Evolutionary conservation across 2,797 vertebrate genomes (phyloP), one percentile per base, ranked within the genome.

Genomic region (Eidolon dupreanum): DNA sequence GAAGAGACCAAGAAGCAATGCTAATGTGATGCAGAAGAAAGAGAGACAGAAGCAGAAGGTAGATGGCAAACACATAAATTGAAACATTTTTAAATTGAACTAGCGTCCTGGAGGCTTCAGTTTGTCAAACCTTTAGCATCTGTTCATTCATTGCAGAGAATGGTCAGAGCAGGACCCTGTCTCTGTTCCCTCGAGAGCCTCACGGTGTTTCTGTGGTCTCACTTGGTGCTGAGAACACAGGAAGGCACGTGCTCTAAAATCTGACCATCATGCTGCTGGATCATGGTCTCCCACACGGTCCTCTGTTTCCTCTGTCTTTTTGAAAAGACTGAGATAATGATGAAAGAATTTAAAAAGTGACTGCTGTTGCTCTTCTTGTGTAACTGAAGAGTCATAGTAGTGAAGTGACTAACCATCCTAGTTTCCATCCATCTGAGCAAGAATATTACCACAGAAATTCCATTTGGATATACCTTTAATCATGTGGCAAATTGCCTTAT

Each of bases 381-480:
- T 95, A 93, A 95, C 90, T 81, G 68, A 93, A 82, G 82, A 95
- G 66, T 46, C 41, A 3, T 20, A 51, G 70, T 36, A 55, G 77
- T 93, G 73, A 83, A 85, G n/a, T 59, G 71, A 91, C 74, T 73
- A 93, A 85, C 57, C 73, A 79, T 71, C 59, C 53, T 46, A 28
- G n/a, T 81, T 94, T 88, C 92, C 81, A 78, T 87, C 86, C 70
- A 87, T 46, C 28, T 41, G 38, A 83, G 28, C 2, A 15, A 93
- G 78, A 96, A 77, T 12, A 28, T 87, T 84, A 91, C 57, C 71
- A 31, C 84, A 93, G 95, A 97, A 91, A 94, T 97, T 95, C 74
- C 88, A 43, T 77, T 43, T 92, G 91, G 94, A 75, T 79, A 85
- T 53, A 97, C 68, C 77, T 98, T 98, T 98, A 97, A 96, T 97